Base-by-base conservation (phyloP, 2,113 vertebrate genomes). In the Eurypyga helias region DNA sequence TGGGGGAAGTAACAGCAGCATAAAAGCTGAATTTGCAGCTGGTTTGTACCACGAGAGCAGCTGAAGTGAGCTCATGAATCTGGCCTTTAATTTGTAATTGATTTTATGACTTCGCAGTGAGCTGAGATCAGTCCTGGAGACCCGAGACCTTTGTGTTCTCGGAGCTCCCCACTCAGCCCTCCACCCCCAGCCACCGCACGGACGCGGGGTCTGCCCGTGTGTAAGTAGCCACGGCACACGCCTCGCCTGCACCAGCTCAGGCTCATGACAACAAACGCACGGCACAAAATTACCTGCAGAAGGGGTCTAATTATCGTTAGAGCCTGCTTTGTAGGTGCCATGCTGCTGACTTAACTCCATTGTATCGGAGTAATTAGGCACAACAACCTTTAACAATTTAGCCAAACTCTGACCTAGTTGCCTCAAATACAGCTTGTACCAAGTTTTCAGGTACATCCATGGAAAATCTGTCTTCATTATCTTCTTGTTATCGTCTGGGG, bases 11-110 rank as follows among this genome's bases (percentile, higher is more conserved):
- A 91, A 62, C 72, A 73, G 16, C 71, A 62, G 87, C 72, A 87
- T 87, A 89, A 95, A 87, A 94, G 70, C 84, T 85, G 75, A 69
- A 83, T 95, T 94, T 89, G 89, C 94, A 96, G 96, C 93, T 91
- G 84, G 8, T 93, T 87, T 69, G 82, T 93, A 91, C 57, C 41
- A 51, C 62, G 72, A 36, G 21, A 85, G 52, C 72, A 82, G 90
- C 86, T 89, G 89, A 83, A 92, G 88, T 19, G 67, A 95, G 81
- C 83, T 91, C 83, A 57, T 76, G 89, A 95, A 95, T 96, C 87
- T 82, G 79, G 84, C 87, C 88, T 91, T 90, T 79, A 94, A 94
- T 94, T 89, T 92, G 88, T 48, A 91, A 92, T 87, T 89, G 89
- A 94, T 95, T 92, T 87, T 89, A 51, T 36, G 77, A 58, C 75